Evolutionary conservation across 2,113 vertebrate species (phyloP), one percentile per base, ranked within the genome.

Genomic region (Ameiurus melas): DNA sequence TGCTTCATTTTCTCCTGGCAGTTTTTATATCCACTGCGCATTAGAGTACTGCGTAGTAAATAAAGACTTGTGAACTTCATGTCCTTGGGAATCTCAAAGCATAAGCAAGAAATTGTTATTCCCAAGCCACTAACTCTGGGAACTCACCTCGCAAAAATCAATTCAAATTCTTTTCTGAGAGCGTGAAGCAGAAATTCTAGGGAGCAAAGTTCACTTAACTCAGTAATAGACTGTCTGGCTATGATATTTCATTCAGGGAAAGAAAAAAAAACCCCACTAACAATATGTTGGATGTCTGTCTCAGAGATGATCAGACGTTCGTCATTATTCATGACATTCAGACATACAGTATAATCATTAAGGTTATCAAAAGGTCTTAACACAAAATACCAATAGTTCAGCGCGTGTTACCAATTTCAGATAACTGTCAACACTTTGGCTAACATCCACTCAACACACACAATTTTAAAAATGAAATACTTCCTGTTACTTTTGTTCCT

Each of bases 131-230:
- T 60, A 47, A 17, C 73, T 84, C 83, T 68, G 89, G 14, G 13
- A 84, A 25, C 43, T 75, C 33, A 87, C 62, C 60, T 87, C 33
- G 17, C 62, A 78, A 58, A 9, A 47, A 51, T 51, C 47, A 22
- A 75, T 12, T 47, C 62, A 64, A 58, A 87, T 75, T 25, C 84
- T 27, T 47, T 68, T 81, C 81, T 57, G 33, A 36, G 83, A 83
- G 85, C 60, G 10, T 36, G 58, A 88, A 36, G 77, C 70, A 36
- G 70, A 71, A 85, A 57, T 83, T 84, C 79, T 30, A 20, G 77
- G 66, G 83, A 87, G 77, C 19, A 85, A 36, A 78, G 73, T 84
- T 83, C 88, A 90, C 47, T 87, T 89, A 89, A 89, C 70, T 39
- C 51, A 70, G 86, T 58, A 71, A 80, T 68, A 70, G 77, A 4